Conservation (phyloP, 2,888 invertebrate genomes). For the Dendrolimus pini region DNA sequence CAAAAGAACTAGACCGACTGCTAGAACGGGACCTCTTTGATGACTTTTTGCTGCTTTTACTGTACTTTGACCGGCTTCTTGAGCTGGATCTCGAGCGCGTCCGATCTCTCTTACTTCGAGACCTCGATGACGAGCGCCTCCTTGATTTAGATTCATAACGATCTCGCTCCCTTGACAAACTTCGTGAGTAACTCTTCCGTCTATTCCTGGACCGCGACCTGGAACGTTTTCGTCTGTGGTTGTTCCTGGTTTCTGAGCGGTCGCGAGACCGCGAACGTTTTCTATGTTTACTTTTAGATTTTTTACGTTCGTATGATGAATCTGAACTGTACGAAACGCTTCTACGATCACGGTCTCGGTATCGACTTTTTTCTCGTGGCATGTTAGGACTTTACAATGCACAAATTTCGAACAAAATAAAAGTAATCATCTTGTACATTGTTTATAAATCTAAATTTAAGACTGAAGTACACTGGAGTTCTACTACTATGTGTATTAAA, state of each 20-base stretch:
- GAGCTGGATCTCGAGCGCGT: constrained; percentile 53
- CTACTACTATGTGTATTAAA: too few species aligned
- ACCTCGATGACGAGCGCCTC: constrained; percentile 47
- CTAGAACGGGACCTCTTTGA: constrained; percentile 47
- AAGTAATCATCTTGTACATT: not conserved
- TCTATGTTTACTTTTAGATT: constrained; percentile 56
- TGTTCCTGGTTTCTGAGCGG: constrained; percentile 46
- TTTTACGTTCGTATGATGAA: constrained; percentile 60
- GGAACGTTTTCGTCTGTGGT: constrained; percentile 48
- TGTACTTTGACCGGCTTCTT: constrained; percentile 43
- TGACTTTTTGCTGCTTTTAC: constrained; percentile 41
- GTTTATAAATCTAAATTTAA: too few species aligned
- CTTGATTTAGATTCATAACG: constrained; percentile 54
- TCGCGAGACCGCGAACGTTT: constrained; percentile 56
- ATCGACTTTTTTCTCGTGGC: constrained; percentile 66
- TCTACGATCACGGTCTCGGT: constrained; percentile 54
- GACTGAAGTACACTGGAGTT: too few species aligned
- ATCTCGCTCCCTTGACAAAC: constrained; percentile 58
- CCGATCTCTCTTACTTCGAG: constrained; percentile 45
- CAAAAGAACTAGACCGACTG: constrained; percentile 56
- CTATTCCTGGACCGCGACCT: constrained; percentile 46
- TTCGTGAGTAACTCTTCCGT: constrained; percentile 56
- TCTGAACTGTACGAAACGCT: constrained; percentile 63
- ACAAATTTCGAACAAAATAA: not conserved
- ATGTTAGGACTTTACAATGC: constrained; percentile 19